Conservation (phyloP, 2,797 vertebrate species). For the Pseudochirops corinnae region DNA sequence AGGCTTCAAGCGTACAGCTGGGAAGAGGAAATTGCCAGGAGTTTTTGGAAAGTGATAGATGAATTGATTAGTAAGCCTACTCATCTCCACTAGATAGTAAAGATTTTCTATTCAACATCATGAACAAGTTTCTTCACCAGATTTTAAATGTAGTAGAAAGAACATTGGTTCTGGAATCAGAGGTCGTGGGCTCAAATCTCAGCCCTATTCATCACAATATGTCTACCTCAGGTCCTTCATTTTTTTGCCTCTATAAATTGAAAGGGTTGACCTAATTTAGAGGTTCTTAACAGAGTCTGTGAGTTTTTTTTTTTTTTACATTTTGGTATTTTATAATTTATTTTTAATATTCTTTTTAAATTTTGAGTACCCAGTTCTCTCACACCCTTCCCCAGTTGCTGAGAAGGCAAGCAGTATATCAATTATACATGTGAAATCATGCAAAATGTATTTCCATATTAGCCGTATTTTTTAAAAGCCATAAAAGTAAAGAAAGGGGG, state of each 20-base stretch:
- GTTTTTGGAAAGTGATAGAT: slow-evolving; percentile 40
- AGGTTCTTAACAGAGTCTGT: not conserved
- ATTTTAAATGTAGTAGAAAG: not conserved
- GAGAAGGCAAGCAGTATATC: not conserved
- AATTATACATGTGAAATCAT: not conserved
- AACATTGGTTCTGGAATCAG: not conserved
- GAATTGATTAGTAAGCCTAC: slow-evolving; percentile 14
- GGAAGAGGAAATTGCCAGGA: slow-evolving; percentile 49
- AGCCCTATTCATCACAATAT: not conserved
- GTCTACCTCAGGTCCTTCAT: not conserved
- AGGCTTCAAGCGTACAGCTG: slow-evolving; percentile 43
- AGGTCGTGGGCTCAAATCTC: not conserved
- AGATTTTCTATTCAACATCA: slow-evolving; percentile 32
- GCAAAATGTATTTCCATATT: not conserved
- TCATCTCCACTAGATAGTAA: slow-evolving; percentile 38
- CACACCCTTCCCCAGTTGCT: too few relatives aligned
- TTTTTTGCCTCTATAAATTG: not conserved
- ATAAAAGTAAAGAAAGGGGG: not conserved
- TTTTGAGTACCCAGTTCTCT: not conserved
- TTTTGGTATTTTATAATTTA: not conserved
- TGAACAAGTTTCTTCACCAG: not conserved
- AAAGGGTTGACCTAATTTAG: not conserved
- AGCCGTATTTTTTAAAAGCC: not conserved
- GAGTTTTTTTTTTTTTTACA: not conserved
- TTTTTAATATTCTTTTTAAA: not conserved